These are phyloP conservation scores for Halocynthia aurantium DNA, from an alignment of 23 tunicate genomes.

Conservation along the genomic window DNA sequence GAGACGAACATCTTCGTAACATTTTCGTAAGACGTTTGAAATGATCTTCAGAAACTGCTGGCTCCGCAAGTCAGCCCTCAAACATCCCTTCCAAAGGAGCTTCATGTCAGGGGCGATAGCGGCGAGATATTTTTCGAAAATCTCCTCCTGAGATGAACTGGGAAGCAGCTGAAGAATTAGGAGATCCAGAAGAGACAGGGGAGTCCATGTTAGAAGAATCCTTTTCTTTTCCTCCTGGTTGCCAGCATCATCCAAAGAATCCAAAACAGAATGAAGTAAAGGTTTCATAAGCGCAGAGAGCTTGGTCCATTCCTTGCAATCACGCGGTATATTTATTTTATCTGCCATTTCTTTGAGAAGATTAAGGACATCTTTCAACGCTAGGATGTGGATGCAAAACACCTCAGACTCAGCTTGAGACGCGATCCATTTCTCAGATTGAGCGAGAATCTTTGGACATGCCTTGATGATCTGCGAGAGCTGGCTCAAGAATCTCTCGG, in stretches of 20 bases:
- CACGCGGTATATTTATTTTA: conserved; percentile 14
- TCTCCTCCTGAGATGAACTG: not conserved
- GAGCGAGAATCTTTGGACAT: conserved; percentile 18
- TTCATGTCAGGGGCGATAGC: conserved; percentile 39
- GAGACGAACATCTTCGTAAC: conserved; percentile 26
- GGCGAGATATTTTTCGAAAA: conserved; percentile 26
- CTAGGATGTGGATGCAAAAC: conserved; percentile 21
- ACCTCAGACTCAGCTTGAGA: not conserved
- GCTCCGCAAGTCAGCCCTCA: conserved; percentile 7
- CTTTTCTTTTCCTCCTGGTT: not conserved
- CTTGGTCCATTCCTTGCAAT: conserved; percentile 39
- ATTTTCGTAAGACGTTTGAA: conserved; percentile 27
- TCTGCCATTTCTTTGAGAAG: conserved; percentile 23
- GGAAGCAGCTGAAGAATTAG: conserved; percentile 61
- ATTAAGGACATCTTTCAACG: conserved; percentile 29
- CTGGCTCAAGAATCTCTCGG: conserved; percentile 2
- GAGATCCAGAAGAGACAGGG: conserved; percentile 36
- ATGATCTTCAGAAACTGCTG: conserved; percentile 31
- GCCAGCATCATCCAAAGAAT: not conserved
- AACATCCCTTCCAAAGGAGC: conserved; percentile 29
- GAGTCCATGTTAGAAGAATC: conserved; percentile 30
- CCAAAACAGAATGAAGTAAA: conserved; percentile 17
- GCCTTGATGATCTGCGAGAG: conserved; percentile 29
- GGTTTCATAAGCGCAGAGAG: conserved; percentile 16
- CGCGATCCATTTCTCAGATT: conserved; percentile 22